Base-by-base conservation (phyloP, 2,113 vertebrate species). In the Nibea coibor region DNA sequence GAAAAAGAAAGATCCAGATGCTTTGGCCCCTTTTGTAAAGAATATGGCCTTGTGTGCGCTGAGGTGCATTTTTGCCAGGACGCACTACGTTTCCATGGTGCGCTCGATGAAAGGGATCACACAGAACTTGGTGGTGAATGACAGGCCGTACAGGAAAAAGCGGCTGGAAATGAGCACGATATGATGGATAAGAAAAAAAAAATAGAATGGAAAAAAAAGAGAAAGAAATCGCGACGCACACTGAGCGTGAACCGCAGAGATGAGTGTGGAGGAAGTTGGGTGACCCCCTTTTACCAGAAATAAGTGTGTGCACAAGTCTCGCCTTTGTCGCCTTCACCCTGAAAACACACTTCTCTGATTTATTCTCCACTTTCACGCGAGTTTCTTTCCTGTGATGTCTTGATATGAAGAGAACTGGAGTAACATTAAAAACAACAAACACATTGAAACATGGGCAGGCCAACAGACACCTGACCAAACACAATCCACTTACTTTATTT, bases 31-130 rank as follows among this genome's bases (percentile, higher is more conserved):
- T 87, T 81, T 91, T 84, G 84, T 84, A 67, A 87, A 91, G 90
- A 93, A 93, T 87, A 90, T 90, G 90, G 92, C 94, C 95, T 93
- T 90, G 94, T 95, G 92, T 93, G 94, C 90, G 89, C 89, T 67
- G 93, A 94, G 93, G 92, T 92, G 93, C 92, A 96, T 95, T 94
- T 96, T 95, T 95, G 92, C 94, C 81, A 72, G 93, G 92, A 92
- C 91, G 91, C 90, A 89, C 91, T 72, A 91, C 86, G 94, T 95
- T 95, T 95, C 96, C 95, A 96, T 93, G 92, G 94, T 92, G 94
- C 94, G 93, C 85, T 58, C 88, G 75, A 93, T 94, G 94, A 96
- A 96, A 95, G 94, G 90, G 91, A 93, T 94, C 93, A 94, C 94
- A 95, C 93, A 95, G 90, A 95, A 94, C 76, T 91, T 87, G 77